Conservation (phyloP, 2,797 vertebrate genomes). For the Tiaroga cobitis region DNA sequence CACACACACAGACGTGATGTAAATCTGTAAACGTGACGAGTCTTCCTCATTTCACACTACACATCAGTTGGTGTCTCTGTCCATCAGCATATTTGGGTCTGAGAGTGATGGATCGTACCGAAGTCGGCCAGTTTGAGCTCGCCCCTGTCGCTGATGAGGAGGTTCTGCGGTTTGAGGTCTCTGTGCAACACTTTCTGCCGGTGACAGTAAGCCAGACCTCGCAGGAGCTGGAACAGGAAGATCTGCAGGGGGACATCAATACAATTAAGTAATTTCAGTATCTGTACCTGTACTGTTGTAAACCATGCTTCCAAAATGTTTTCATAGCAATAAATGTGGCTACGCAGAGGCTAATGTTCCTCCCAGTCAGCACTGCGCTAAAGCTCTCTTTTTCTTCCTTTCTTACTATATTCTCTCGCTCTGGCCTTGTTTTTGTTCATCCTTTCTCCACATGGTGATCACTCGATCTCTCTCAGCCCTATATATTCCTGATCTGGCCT, state of each 20-base stretch:
- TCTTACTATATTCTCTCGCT: neutral
- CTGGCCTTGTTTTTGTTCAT: neutral
- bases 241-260: conserved; percentile 66
- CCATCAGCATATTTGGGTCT: too few species aligned
- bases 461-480: neutral
- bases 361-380: neutral
- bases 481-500: too few species aligned
- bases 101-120: conserved; percentile 63
- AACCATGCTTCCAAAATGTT: neutral
- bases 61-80: neutral
- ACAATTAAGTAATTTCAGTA: too few species aligned
- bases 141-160: conserved; percentile 82
- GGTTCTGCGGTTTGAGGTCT: conserved; percentile 84
- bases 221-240: conserved; percentile 82
- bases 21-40: neutral
- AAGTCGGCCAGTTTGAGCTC: conserved; percentile 85
- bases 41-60: neutral
- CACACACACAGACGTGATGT: neutral
- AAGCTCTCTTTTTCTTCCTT: neutral
- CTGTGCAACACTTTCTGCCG: conserved; percentile 81
- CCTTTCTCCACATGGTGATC: neutral
- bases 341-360: neutral
- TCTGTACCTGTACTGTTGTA: neutral
- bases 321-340: neutral
- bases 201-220: conserved; percentile 82